phyloP scores from a whole-genome alignment of 2,797 vertebrate genomes.

The Diplodus puntazzo region DNA sequence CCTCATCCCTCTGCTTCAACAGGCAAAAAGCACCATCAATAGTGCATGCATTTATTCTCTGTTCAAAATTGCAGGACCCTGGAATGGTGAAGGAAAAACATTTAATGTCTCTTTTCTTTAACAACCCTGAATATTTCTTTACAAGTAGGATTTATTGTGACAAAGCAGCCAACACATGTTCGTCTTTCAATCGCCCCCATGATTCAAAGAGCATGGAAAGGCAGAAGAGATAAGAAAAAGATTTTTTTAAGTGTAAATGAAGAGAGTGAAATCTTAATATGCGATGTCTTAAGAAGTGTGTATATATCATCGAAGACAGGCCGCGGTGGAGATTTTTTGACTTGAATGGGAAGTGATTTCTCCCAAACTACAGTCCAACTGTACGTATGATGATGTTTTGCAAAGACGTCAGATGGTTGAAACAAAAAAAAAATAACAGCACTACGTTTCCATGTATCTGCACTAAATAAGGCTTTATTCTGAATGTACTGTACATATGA shows the following conservation, averaged over 20 bases:
- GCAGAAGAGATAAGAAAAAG: background rate
- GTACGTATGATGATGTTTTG: constrained; percentile 39
- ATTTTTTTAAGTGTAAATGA: constrained; percentile 46
- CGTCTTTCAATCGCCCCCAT: constrained; percentile 29
- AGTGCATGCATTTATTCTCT: constrained; percentile 68
- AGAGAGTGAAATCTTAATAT: constrained; percentile 36
- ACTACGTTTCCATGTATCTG: constrained; percentile 75
- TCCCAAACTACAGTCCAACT: constrained; percentile 27
- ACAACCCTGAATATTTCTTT: constrained; percentile 37
- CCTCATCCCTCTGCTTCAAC: constrained; percentile 59
- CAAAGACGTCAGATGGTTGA: constrained; percentile 50
- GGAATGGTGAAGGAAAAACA: constrained; percentile 3
- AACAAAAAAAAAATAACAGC: constrained; percentile 48
- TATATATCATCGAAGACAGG: constrained; percentile 32
- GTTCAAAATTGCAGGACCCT: constrained; percentile 29
- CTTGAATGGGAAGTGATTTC: constrained; percentile 41
- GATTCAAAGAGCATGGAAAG: constrained; percentile 11
- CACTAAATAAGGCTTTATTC: constrained; percentile 83
- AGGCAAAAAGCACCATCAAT: constrained; percentile 34
- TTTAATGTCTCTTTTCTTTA: constrained; percentile 23
- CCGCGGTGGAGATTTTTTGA: constrained; percentile 15
- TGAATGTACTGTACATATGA: constrained; percentile 84
- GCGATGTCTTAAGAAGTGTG: constrained; percentile 41
- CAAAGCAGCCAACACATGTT: constrained; percentile 40
- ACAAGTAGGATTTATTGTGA: constrained; percentile 38